Evolutionary conservation across 2,888 invertebrate species (phyloP), one percentile per base, ranked within the genome.

Genomic region (Epinotia demarniana): DNA sequence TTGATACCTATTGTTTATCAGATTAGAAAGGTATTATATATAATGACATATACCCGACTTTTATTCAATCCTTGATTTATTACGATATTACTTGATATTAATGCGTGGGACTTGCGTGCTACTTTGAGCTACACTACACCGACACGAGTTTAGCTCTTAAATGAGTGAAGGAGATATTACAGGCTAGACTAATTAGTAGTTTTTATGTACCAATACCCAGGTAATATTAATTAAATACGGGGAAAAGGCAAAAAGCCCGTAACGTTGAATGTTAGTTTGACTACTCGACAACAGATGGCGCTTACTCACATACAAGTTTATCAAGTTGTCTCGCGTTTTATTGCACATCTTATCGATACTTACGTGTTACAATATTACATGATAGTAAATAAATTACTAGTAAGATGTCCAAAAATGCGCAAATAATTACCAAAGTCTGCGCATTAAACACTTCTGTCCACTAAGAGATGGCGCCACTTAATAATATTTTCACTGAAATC

Each of bases 1-100:
- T 95, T 75, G 87, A 96, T 96, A 80, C 95, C 95, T 81, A 95
- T 94, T 23, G 94, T 92, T 80, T 86, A 96, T 96, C 87, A 96
- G 78, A 95, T 95, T 85, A 96, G 95, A 90, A 96, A 96, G 81
- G 69, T 73, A 77, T 77, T 77, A 71, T 60, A 75, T 61, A 80
- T 84, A 83, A 83, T 84, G 85, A 85, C 78, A 78, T 81, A 79
- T n/a, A 85, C 78, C 80, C 71, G 85, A 80, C 78, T 92, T 92
- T 92, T 79, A 89, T 88, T 92, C 82, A 57, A 49, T 57, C 55
- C 60, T 68, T 27, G 11, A 39, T 53, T 9, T 9, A 33, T 33
- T 33, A 33, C 33, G 33, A 33, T 27, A 2, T 27, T 33, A 33
- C 33, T 8, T 8, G 6, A 33, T 33, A 33, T 33, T 33, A 33